phyloP scores from a whole-genome alignment of 2,797 vertebrate species.

The Atherinosoma microstoma region DNA sequence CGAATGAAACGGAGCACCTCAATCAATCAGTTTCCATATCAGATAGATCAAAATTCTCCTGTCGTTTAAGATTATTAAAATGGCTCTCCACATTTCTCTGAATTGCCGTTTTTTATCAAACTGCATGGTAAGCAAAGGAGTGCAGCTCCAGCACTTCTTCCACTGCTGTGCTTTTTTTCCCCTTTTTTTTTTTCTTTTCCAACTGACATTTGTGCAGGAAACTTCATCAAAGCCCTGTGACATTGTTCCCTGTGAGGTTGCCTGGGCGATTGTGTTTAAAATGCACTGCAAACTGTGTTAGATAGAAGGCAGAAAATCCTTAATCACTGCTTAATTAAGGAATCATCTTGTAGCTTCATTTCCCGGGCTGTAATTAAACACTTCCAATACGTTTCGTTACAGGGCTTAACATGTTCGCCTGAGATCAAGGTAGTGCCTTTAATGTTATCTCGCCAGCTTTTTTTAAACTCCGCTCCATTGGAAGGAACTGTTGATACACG shows the following conservation, averaged over 20 bases:
- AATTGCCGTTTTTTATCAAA: slow-evolving; percentile 49
- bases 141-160: slow-evolving; percentile 62
- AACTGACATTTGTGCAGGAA: slow-evolving; percentile 77
- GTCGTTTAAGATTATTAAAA: slow-evolving; percentile 42
- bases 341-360: slow-evolving; percentile 91
- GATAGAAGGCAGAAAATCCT: slow-evolving; percentile 90
- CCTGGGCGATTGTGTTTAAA: slow-evolving; percentile 86
- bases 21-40: slow-evolving; percentile 52
- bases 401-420: slow-evolving; percentile 90
- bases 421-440: slow-evolving; percentile 91
- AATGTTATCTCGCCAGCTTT: slow-evolving; percentile 85
- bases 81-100: slow-evolving; percentile 8
- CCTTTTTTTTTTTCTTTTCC: slow-evolving; percentile 21
- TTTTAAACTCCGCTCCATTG: slow-evolving; percentile 82
- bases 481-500: slow-evolving; percentile 86
- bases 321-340: slow-evolving; percentile 91
- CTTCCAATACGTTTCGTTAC: slow-evolving; percentile 88
- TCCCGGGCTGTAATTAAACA: slow-evolving; percentile 90
- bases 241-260: slow-evolving; percentile 86
- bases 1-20: slow-evolving; percentile 52
- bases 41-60: slow-evolving; percentile 49
- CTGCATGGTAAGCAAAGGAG: slow-evolving; percentile 46
- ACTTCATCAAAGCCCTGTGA: slow-evolving; percentile 85
- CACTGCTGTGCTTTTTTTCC: slow-evolving; percentile 19
- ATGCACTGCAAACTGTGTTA: slow-evolving; percentile 85